Evolutionary conservation across 2,888 invertebrate genomes (phyloP).

Genomic region (Microplitis deprimator): DNA sequence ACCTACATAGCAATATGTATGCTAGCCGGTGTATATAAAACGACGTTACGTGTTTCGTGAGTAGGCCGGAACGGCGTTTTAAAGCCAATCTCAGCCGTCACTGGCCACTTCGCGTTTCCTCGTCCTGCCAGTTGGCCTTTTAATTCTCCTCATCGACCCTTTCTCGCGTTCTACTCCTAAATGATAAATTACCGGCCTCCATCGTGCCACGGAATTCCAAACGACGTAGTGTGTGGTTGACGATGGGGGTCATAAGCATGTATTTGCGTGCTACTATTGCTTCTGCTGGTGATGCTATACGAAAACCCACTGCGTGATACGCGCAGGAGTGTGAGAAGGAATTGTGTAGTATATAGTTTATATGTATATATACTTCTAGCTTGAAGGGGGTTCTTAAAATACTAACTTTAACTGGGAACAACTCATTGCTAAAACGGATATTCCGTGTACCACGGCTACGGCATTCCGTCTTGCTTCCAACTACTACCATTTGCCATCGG

Average conservation of each 20-base stretch:
- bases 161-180: constrained; percentile 51
- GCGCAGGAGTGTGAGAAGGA: constrained; percentile 25
- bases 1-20: constrained; percentile 32
- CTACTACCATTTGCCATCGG: constrained; percentile 50
- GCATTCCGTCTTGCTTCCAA: constrained; percentile 49
- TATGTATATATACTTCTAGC: constrained; percentile 7
- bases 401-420: constrained; percentile 41
- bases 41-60: constrained; percentile 28
- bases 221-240: constrained; percentile 12
- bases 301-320: constrained; percentile 17
- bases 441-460: constrained; percentile 64
- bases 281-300: background rate
- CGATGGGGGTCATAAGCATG: constrained; percentile 29
- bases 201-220: constrained; percentile 40
- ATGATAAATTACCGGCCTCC: constrained; percentile 69
- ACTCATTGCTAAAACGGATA: constrained; percentile 69
- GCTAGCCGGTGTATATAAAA: constrained; percentile 57
- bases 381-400: constrained; percentile 25
- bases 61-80: constrained; percentile 50
- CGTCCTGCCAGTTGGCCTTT: constrained; percentile 53
- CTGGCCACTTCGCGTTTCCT: constrained; percentile 65
- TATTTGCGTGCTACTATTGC: constrained; percentile 31
- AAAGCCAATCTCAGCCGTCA: constrained; percentile 58
- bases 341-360: constrained; percentile 53
- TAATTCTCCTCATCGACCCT: constrained; percentile 49